Percentiles rank a stretch among this genome's conserved stretches.
Evolutionary conservation across 2,888 invertebrate species (phyloP).

Genomic region (Horisme vitalbata): DNA sequence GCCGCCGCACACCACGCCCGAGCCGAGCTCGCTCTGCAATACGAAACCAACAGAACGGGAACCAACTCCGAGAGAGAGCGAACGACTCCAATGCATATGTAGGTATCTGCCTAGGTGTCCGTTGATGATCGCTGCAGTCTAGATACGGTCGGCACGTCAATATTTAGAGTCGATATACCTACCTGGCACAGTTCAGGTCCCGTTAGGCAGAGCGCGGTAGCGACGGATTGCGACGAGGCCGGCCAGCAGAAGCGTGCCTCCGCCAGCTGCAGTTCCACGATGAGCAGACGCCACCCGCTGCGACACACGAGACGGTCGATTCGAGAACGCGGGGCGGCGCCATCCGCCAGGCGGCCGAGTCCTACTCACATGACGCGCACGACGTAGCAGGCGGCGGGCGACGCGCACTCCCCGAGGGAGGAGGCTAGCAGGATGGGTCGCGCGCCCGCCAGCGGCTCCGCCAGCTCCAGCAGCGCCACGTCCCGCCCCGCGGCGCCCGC

Average conservation of each 20-base stretch:
- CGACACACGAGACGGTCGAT: too few relatives aligned
- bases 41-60: background rate
- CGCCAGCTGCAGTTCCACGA: conserved; percentile 44
- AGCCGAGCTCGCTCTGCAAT: conserved; percentile 21
- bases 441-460: conserved; percentile 51
- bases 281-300: conserved; percentile 37
- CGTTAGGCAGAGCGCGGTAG: conserved; percentile 51
- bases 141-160: too few relatives aligned
- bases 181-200: conserved; percentile 58
- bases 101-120: too few relatives aligned
- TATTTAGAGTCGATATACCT: too few relatives aligned
- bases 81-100: too few relatives aligned
- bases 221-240: conserved; percentile 27
- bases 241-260: conserved; percentile 45
- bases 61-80: too few relatives aligned
- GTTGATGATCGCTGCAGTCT: too few relatives aligned
- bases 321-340: too few relatives aligned
- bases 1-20: conserved; percentile 8
- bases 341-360: too few relatives aligned
- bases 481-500: conserved; percentile 37
- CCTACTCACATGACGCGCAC: conserved; percentile 40
- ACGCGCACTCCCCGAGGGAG: conserved; percentile 43
- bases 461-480: conserved; percentile 61
- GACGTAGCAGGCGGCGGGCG: conserved; percentile 44
- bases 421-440: conserved; percentile 60